Base-by-base conservation (phyloP, 2,888 invertebrate species). In the Hirudinaria manillensis region DNA sequence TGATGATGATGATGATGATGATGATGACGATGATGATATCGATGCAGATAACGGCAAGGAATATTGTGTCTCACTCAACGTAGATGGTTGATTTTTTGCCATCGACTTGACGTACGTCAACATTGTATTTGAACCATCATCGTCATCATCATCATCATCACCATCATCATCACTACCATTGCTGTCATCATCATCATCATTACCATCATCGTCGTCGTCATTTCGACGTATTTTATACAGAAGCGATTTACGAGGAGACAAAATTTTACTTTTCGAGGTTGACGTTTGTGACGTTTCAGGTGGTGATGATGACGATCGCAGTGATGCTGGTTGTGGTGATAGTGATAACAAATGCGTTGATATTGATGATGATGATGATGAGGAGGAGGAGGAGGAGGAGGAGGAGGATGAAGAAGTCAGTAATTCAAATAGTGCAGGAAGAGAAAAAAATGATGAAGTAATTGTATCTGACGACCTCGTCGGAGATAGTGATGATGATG, bases 111-210 rank as follows among this genome's bases (percentile, higher is more conserved):
- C 16, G 10, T 45, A 16, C 45, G 16, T 45, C 45, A 10, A 1
- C 13, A 16, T 45, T 45, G 3, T 16, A 45, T 45, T 45, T 16
- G 16, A 45, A 61, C 61, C 21, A 61, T 61, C 29, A 67, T 13
- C 21, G 29, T 68, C 6, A 32, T 68, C 4, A 24, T 29, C 7
- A 68, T 68, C 32, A 68, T 68, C 68, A 34, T 68, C 29, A 68
- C 13, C 3, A 68, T 13, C 68, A 68, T 13, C 34, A 34, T 4
- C 68, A 68, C 16, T 32, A 68, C 29, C 32, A 68, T 68, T 32
- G 38, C 24, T 45, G n/a, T 45, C 70, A 70, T 70, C 70, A 70
- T 70, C 70, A 70, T 45, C 45, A 45, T 45, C 70, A 70, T 70
- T 45, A 70, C 21, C 70, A 45, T 45, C 70, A 38, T 45, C 70